These are phyloP conservation scores for Limenitis camilla DNA, from an alignment of 2,888 invertebrate genomes.

Conservation along the genomic window DNA sequence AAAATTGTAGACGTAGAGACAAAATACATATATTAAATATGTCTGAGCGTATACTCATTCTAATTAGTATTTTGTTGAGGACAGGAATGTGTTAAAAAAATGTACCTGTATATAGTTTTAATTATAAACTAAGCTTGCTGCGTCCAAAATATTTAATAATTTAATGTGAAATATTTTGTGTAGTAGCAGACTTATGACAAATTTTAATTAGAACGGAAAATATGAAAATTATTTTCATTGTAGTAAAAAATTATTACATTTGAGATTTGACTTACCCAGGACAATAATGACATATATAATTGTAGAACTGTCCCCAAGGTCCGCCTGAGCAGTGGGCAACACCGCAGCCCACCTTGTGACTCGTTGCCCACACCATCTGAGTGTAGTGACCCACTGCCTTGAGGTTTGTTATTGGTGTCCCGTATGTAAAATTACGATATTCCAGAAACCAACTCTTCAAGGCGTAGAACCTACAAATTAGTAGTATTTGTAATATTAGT, in stretches of 20 bases:
- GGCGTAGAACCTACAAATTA: slow-evolving; percentile 81
- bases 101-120: too few species aligned
- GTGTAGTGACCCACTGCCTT: slow-evolving; percentile 84
- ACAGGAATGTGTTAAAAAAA: too few species aligned
- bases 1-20: neutral
- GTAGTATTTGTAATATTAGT: neutral
- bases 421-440: slow-evolving; percentile 82
- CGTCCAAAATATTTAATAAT: too few species aligned
- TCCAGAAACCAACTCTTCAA: slow-evolving; percentile 86
- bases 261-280: slow-evolving; percentile 78
- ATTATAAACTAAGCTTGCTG: too few species aligned
- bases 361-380: slow-evolving; percentile 87
- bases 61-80: neutral
- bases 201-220: neutral
- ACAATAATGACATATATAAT: slow-evolving; percentile 89
- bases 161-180: too few species aligned
- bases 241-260: neutral
- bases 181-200: too few species aligned
- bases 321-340: slow-evolving; percentile 80
- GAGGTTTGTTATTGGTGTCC: slow-evolving; percentile 74
- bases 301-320: slow-evolving; percentile 79
- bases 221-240: neutral
- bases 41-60: neutral
- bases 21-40: neutral
- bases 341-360: slow-evolving; percentile 85